phyloP scores from a whole-genome alignment of 2,888 invertebrate species.

The Hydropsyche betteni region DNA sequence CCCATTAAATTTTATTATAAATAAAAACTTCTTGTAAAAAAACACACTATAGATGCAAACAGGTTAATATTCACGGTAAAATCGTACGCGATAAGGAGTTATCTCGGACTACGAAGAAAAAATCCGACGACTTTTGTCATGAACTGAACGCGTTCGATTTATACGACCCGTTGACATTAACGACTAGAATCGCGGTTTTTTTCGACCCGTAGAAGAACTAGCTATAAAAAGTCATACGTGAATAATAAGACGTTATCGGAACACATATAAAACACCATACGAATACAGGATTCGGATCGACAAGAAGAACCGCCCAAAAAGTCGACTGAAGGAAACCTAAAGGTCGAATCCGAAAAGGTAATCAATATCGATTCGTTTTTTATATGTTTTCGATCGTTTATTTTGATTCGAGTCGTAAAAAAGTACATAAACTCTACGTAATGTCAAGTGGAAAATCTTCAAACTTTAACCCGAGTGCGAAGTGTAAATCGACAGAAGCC shows the following conservation, averaged over 20 bases:
- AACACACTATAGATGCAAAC: too few relatives aligned
- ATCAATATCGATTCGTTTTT: background rate
- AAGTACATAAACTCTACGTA: too few relatives aligned
- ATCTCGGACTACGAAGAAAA: background rate
- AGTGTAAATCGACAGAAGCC: background rate
- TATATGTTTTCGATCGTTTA: too few relatives aligned
- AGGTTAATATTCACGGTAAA: too few relatives aligned
- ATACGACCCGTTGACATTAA: constrained; percentile 26
- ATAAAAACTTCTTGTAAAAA: too few relatives aligned
- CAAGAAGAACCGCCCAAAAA: too few relatives aligned
- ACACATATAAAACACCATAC: constrained; percentile 6
- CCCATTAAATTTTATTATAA: too few relatives aligned
- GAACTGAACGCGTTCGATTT: background rate
- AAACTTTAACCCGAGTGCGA: constrained; percentile 3
- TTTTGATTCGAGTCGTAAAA: too few relatives aligned
- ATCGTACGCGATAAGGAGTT: too few relatives aligned
- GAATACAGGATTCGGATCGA: background rate
- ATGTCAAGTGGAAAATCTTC: background rate
- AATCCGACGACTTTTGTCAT: background rate
- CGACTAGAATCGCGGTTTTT: constrained; percentile 31
- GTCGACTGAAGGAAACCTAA: too few relatives aligned
- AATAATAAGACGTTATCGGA: constrained; percentile 5
- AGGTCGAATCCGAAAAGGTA: constrained; percentile 5
- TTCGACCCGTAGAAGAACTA: background rate
- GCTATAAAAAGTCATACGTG: background rate